Conservation (phyloP, 2,113 vertebrate genomes). For the Leptocoma aspasia region DNA sequence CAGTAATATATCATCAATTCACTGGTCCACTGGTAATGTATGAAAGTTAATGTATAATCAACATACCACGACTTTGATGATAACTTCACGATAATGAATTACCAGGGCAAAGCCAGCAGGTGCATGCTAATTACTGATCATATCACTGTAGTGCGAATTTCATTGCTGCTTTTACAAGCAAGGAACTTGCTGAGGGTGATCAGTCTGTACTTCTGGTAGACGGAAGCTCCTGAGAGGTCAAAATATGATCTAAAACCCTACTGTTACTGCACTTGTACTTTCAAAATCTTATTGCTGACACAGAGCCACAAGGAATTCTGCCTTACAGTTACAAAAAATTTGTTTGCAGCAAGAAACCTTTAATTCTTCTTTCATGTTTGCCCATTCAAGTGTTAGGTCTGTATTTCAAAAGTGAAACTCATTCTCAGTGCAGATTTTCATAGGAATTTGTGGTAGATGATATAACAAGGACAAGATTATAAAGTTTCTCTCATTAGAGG, state of each 20-base stretch:
- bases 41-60: constrained; percentile 11
- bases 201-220: neutral
- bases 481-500: neutral
- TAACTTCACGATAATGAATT: neutral
- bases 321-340: neutral
- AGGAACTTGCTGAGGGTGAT: neutral
- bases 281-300: neutral
- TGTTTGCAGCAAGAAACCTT: neutral
- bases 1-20: neutral
- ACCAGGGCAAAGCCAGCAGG: neutral
- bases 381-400: neutral
- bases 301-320: neutral
- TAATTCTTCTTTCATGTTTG: neutral
- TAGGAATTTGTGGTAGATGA: neutral
- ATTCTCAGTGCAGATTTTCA: neutral
- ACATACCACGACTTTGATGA: neutral
- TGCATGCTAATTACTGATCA: neutral
- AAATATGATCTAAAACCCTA: neutral
- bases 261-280: neutral
- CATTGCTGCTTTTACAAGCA: neutral
- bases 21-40: neutral
- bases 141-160: neutral
- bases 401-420: neutral
- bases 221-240: neutral
- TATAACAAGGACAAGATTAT: neutral